phyloP scores from a whole-genome alignment of 2,888 invertebrate genomes.

The Salticus scenicus region DNA sequence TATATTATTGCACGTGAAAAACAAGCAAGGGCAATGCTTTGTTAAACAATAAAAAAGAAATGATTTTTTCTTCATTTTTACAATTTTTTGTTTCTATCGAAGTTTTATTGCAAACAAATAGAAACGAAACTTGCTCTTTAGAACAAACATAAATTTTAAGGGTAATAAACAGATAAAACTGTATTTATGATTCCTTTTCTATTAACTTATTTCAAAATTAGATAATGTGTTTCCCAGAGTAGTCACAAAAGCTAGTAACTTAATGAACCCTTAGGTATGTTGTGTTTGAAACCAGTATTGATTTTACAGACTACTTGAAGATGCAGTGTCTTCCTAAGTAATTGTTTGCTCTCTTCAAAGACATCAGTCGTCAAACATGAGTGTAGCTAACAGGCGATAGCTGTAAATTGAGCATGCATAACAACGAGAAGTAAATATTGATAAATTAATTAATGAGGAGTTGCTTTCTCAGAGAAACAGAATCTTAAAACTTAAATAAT shows the following conservation, averaged over 20 bases:
- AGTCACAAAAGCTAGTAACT: background rate
- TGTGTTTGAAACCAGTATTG: background rate
- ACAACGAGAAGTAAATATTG: background rate
- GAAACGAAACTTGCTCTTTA: too few species aligned
- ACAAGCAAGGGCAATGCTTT: too few species aligned
- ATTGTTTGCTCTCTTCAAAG: background rate
- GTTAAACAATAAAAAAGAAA: too few species aligned
- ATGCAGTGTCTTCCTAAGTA: background rate
- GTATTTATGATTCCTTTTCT: too few species aligned
- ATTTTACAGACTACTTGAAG: background rate
- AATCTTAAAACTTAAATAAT: background rate
- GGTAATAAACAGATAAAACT: too few species aligned
- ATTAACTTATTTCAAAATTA: too few species aligned
- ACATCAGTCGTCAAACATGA: background rate
- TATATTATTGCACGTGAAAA: too few species aligned
- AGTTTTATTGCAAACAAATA: too few species aligned
- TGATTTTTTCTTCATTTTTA: too few species aligned
- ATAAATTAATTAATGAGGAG: background rate
- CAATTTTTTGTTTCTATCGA: too few species aligned
- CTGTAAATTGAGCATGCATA: conserved; percentile 1
- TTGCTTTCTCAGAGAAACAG: background rate
- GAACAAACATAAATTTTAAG: too few species aligned
- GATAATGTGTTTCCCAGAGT: too few species aligned
- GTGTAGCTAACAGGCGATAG: background rate
- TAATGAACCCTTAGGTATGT: background rate